Evolutionary conservation across 53 echinoderm and acorn worm genomes (phyloP).

Genomic region (Holothuria scabra): DNA sequence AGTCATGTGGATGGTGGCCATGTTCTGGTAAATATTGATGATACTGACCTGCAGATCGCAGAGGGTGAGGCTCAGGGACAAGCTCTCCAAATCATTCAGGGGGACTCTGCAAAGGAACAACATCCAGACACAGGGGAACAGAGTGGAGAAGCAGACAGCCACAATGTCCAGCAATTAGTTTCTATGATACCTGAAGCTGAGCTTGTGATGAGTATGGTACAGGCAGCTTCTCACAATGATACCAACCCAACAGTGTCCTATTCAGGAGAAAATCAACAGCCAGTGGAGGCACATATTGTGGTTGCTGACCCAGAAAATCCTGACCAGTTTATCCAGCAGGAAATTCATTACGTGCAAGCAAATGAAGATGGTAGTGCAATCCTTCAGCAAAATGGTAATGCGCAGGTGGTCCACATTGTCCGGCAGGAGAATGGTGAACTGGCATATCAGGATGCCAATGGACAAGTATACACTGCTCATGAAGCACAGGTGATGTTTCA

Average conservation of each 20-base stretch:
- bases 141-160: not conserved
- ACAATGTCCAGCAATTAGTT: slow-evolving; percentile 52
- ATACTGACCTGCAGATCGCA: slow-evolving; percentile 7
- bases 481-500: slow-evolving; percentile 30
- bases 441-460: slow-evolving; percentile 32
- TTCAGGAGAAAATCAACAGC: not conserved
- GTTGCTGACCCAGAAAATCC: slow-evolving; percentile 31
- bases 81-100: slow-evolving; percentile 31
- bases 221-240: slow-evolving; percentile 41
- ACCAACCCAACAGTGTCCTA: not conserved
- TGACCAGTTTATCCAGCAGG: slow-evolving; percentile 23
- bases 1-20: not conserved
- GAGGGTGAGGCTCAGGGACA: slow-evolving; percentile 1
- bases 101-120: not conserved
- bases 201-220: slow-evolving; percentile 66
- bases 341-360: slow-evolving; percentile 30
- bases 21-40: slow-evolving; percentile 14
- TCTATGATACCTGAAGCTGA: slow-evolving; percentile 53
- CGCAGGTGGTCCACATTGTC: slow-evolving; percentile 33
- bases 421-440: slow-evolving; percentile 37
- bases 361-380: not conserved
- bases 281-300: slow-evolving; percentile 33
- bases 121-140: slow-evolving; percentile 11
- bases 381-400: slow-evolving; percentile 11
- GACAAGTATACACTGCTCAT: slow-evolving; percentile 32